Evolutionary conservation across 1,140 invertebrate species (phyloP).

Genomic region (Pseudomyrmex sp.): DNA sequence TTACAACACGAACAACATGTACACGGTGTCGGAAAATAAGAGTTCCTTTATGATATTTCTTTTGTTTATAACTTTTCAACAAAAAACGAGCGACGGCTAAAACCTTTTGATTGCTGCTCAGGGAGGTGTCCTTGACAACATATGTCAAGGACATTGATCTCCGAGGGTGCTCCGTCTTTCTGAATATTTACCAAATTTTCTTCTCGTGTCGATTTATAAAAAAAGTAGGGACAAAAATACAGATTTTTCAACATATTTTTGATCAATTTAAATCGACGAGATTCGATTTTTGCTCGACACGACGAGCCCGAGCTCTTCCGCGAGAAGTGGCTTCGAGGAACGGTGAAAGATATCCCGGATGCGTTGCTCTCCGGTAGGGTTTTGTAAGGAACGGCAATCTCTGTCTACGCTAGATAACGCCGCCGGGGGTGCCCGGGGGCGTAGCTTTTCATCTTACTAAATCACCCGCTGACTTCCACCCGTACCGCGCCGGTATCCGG

Average conservation of each 20-base stretch:
- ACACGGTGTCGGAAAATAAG: too few species aligned
- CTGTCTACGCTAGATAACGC: constrained; percentile 81
- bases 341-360: constrained; percentile 76
- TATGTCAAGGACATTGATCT: too few species aligned
- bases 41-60: too few species aligned
- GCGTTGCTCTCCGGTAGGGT: constrained; percentile 73
- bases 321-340: constrained; percentile 54
- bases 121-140: too few species aligned
- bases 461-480: constrained; percentile 72
- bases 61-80: too few species aligned
- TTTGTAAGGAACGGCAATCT: constrained; percentile 81
- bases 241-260: too few species aligned
- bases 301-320: constrained; percentile 51
- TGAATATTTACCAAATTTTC: too few species aligned
- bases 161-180: too few species aligned
- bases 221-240: not conserved
- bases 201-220: too few species aligned
- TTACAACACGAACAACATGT: too few species aligned
- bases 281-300: constrained; percentile 60
- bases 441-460: constrained; percentile 82
- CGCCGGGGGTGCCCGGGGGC: constrained; percentile 62
- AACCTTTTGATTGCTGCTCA: too few species aligned
- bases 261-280: constrained; percentile 32
- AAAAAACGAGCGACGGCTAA: too few species aligned
- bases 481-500: constrained; percentile 36